Conservation (phyloP, 1,140 invertebrate species). For the Wiebesia pumilae region DNA sequence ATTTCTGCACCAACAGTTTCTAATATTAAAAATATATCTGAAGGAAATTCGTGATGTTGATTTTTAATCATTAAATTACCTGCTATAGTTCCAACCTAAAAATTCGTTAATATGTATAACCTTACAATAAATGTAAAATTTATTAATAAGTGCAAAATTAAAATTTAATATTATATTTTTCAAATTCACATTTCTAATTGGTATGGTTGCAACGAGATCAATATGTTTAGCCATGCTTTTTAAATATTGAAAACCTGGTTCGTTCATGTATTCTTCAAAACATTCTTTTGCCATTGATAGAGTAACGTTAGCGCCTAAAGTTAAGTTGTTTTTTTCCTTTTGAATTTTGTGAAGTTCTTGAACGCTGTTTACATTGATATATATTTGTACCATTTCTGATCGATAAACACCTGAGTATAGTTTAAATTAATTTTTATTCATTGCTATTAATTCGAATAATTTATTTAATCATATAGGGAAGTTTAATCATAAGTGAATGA, state of each 20-base stretch:
- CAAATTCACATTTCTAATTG: constrained; percentile 83
- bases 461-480: too few species aligned
- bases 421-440: too few species aligned
- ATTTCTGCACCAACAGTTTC: constrained; percentile 81
- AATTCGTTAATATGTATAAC: constrained; percentile 49
- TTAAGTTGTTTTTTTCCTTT: constrained; percentile 74
- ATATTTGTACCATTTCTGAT: constrained; percentile 75
- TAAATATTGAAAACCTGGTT: constrained; percentile 77
- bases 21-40: constrained; percentile 84
- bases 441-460: too few species aligned
- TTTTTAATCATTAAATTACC: constrained; percentile 89
- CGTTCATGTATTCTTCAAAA: constrained; percentile 76
- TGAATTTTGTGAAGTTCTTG: constrained; percentile 77
- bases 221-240: constrained; percentile 78
- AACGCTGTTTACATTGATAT: constrained; percentile 85
- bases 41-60: constrained; percentile 82
- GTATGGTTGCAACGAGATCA: constrained; percentile 82
- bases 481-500: too few species aligned
- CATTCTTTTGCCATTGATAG: constrained; percentile 80
- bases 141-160: background rate
- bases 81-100: constrained; percentile 83
- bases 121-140: too few species aligned
- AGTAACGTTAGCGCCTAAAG: constrained; percentile 80
- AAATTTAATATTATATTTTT: background rate
- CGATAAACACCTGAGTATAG: constrained; percentile 78